Percentiles rank a stretch among this genome's conserved stretches.
Evolutionary conservation across 2,888 invertebrate genomes (phyloP).

Genomic region (Caenorhabditis sp.): DNA sequence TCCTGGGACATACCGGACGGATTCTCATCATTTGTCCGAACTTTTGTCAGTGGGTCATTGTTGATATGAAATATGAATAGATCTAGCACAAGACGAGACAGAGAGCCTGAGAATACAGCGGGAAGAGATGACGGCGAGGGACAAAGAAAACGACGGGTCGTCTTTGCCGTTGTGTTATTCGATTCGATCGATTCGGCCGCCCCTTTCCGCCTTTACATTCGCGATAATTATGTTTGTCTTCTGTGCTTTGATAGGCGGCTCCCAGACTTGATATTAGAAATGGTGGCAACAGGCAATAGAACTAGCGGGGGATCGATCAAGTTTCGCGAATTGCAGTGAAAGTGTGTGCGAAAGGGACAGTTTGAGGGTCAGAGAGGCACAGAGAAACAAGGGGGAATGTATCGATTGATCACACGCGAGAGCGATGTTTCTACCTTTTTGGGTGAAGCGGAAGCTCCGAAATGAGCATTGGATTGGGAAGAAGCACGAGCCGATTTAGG

Average conservation of each 20-base stretch:
- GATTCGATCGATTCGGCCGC: conserved; percentile 19
- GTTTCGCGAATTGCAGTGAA: too few relatives aligned
- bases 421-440: conserved; percentile 17
- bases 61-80: neutral
- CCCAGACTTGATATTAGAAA: neutral
- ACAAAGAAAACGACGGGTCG: conserved; percentile 3
- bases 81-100: neutral
- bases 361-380: conserved; percentile 29
- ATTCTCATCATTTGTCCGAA: conserved; percentile 23
- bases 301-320: neutral
- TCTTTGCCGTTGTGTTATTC: neutral
- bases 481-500: neutral
- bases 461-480: neutral
- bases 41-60: neutral
- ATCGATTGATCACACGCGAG: conserved; percentile 15
- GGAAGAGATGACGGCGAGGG: neutral
- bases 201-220: conserved; percentile 16
- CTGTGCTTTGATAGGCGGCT: neutral
- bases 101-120: neutral
- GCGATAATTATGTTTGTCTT: conserved; percentile 21
- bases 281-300: too few relatives aligned
- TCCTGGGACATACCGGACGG: conserved; percentile 36
- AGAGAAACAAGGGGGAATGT: conserved; percentile 24
- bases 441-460: conserved; percentile 5
- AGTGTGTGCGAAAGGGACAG: conserved; percentile 30